Evolutionary conservation across 1,140 invertebrate species (phyloP).

Genomic region (Harpegnathos saltator): DNA sequence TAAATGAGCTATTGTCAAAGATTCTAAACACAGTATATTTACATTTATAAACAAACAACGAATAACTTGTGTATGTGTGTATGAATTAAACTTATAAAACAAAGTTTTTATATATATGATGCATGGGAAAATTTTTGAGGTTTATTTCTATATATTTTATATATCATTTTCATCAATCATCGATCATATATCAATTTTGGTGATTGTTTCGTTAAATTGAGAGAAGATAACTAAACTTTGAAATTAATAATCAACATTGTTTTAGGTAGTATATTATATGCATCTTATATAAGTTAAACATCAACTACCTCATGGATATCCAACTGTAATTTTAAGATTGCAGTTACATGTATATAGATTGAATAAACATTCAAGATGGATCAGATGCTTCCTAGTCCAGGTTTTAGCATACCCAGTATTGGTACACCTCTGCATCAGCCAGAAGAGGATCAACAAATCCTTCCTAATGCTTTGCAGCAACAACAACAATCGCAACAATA

Average conservation of each 20-base stretch:
- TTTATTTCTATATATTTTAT: no score
- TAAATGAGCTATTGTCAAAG: no score
- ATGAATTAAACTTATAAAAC: no score
- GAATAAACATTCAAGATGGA: conserved; percentile 88
- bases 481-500: conserved; percentile 88
- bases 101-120: no score
- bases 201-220: not conserved
- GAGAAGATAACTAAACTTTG: not conserved
- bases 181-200: no score
- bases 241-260: not conserved
- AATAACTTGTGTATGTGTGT: no score
- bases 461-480: conserved; percentile 93
- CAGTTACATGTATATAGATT: not conserved
- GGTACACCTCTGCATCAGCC: conserved; percentile 95
- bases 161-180: no score
- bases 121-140: no score
- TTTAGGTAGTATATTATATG: not conserved
- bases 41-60: no score
- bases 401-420: conserved; percentile 95
- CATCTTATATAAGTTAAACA: not conserved
- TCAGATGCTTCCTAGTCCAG: conserved; percentile 96
- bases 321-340: conserved; percentile 13
- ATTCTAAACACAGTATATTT: no score
- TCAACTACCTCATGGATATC: not conserved
- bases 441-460: conserved; percentile 95